A percentile compares a stretch with the other conserved stretches of the same genome.
These are phyloP conservation scores for Gadus macrocephalus DNA, from an alignment of 2,113 vertebrate genomes.

Conservation along the genomic window DNA sequence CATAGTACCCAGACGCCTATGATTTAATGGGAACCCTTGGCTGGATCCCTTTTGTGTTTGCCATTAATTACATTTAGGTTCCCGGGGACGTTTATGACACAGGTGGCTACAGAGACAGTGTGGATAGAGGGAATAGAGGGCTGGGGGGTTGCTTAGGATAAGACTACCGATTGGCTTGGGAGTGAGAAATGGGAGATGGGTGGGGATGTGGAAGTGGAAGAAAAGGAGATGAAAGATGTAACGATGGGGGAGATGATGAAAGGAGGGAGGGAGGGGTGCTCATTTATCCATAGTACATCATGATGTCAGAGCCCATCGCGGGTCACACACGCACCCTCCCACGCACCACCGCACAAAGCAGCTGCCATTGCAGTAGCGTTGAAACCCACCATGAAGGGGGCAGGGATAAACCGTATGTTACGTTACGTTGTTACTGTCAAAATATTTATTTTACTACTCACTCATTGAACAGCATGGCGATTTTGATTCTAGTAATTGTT, in stretches of 20 bases:
- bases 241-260: background rate
- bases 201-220: slow-evolving; percentile 1
- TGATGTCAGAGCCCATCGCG: too few species aligned
- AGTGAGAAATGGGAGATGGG: background rate
- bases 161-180: slow-evolving; percentile 11
- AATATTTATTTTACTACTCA: too few species aligned
- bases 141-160: background rate
- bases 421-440: too few species aligned
- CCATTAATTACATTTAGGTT: slow-evolving; percentile 54
- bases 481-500: too few species aligned
- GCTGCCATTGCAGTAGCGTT: too few species aligned
- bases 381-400: too few species aligned
- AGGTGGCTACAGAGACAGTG: background rate
- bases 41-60: slow-evolving; percentile 20
- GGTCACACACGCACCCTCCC: too few species aligned
- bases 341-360: too few species aligned
- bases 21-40: slow-evolving; percentile 55
- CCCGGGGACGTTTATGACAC: slow-evolving; percentile 45
- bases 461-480: too few species aligned
- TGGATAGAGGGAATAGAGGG: background rate
- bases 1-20: slow-evolving; percentile 16
- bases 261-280: background rate
- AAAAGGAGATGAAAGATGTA: background rate
- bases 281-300: too few species aligned
- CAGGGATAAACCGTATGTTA: too few species aligned